Conservation (phyloP, 2,797 vertebrate species). For the Tolypeutes matacus region DNA sequence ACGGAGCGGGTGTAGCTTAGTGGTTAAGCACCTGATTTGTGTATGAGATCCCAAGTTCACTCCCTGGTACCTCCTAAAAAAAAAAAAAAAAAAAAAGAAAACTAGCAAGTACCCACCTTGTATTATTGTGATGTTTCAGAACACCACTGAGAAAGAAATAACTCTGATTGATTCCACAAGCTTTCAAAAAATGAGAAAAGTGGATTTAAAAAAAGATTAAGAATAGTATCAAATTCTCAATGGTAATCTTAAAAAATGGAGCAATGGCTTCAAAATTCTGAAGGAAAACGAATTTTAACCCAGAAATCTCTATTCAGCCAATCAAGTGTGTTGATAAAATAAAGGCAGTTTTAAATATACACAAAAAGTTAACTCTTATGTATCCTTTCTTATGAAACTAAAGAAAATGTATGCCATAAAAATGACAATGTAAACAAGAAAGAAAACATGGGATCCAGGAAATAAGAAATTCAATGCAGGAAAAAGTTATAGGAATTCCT, state of each 20-base stretch:
- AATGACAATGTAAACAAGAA: constrained; percentile 11
- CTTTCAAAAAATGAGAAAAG: neutral
- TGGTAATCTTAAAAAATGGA: constrained; percentile 29
- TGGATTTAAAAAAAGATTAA: constrained; percentile 47
- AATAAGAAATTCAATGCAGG: neutral
- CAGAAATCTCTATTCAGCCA: neutral
- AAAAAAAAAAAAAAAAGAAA: no score
- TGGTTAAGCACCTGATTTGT: no score
- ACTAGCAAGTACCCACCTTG: neutral
- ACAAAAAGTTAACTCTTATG: neutral
- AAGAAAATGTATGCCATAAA: neutral
- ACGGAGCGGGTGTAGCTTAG: neutral
- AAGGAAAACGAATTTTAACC: constrained; percentile 24
- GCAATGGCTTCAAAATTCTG: neutral
- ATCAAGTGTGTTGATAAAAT: neutral
- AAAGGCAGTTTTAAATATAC: neutral
- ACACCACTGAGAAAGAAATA: constrained; percentile 8
- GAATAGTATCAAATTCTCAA: constrained; percentile 34
- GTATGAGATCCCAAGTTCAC: no score
- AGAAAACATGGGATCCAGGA: neutral
- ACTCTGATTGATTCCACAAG: constrained; percentile 26
- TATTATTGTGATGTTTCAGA: constrained; percentile 10
- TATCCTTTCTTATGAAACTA: constrained; percentile 4
- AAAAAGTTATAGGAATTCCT: neutral
- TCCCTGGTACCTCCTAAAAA: no score